Conservation (phyloP, 1,140 invertebrate species). For the Lepidurus packardi region DNA sequence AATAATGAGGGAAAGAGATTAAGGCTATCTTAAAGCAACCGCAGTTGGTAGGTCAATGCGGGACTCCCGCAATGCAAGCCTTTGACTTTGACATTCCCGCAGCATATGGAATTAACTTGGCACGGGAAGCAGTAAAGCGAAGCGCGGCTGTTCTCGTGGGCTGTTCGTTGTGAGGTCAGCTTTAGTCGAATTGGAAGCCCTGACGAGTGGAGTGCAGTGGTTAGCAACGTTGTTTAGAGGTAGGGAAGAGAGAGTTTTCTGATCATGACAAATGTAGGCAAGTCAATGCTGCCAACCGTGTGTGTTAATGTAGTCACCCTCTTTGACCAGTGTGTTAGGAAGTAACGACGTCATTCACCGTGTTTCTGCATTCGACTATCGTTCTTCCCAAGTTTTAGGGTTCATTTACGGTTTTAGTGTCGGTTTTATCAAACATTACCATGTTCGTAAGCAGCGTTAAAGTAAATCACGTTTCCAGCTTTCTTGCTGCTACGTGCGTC, state of each 20-base stretch:
- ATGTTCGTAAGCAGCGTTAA: not conserved
- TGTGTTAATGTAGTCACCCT: constrained; percentile 3
- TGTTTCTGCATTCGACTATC: not conserved
- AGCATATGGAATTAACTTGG: constrained; percentile 19
- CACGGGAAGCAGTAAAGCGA: not conserved
- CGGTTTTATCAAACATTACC: not conserved
- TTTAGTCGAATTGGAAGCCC: constrained; percentile 3
- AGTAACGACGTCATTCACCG: not conserved
- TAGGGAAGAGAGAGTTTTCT: not conserved
- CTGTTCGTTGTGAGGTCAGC: not conserved
- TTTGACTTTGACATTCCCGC: constrained; percentile 21
- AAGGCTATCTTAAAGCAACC: not conserved
- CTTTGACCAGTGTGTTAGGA: not conserved
- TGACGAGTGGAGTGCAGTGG: constrained; percentile 1
- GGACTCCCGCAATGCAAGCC: not conserved
- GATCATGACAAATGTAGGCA: constrained; percentile 4
- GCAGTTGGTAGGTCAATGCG: not conserved
- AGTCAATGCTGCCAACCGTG: constrained; percentile 1
- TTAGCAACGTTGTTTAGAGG: not conserved
- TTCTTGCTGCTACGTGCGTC: not conserved
- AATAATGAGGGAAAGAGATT: not conserved
- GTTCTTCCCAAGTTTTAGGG: not conserved
- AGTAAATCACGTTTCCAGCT: too few species aligned
- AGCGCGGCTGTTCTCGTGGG: not conserved
- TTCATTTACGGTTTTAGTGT: not conserved